Base-by-base conservation (phyloP, 2,888 invertebrate species). In the Arrhopalites spinosus region DNA sequence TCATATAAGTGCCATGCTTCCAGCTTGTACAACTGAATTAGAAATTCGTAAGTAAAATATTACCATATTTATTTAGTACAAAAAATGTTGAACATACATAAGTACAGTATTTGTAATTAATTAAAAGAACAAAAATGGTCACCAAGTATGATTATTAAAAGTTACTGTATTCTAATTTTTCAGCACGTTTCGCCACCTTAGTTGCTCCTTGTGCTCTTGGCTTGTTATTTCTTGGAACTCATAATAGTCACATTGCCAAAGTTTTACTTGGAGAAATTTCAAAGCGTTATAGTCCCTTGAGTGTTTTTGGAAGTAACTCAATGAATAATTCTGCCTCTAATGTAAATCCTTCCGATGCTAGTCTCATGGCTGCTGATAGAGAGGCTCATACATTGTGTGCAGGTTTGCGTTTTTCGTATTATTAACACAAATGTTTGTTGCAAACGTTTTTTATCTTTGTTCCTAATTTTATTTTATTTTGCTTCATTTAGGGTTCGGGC, bases 311-410 rank as follows among this genome's bases (percentile, higher is more conserved):
- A 17, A 78, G 77, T 43, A 77, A 77, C 30, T 76, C 77, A 25
- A 66, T 73, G 13, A 81, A 79, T 74, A 76, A 80, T 45, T 77
- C 81, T 7, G 56, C 79, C 1, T 73, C 81, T 2, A 79, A 78
- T 74, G 76, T 77, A 0, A 81, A 81, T 64, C 66, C 74, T n/a
- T 27, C 73, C 1, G 82, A 82, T 45, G 73, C 68, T 50, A 79
- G 63, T 71, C 77, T 77, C 23, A 77, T 79, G 0, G 76, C 79
- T 29, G 78, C 78, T 20, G 82, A 82, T 64, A 61, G 82, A 17
- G 82, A 82, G 76, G 81, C 82, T 11, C 81, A 82, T 76, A 81
- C 82, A 0, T 73, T 82, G 25, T 82, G 82, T 74, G 80, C 82
- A 50, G 82, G 82, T 78, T 23, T 23, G 43, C 17, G n/a, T n/a